These are phyloP conservation scores for Platichthys flesus DNA, from an alignment of 2,113 vertebrate genomes.

Conservation along the genomic window DNA sequence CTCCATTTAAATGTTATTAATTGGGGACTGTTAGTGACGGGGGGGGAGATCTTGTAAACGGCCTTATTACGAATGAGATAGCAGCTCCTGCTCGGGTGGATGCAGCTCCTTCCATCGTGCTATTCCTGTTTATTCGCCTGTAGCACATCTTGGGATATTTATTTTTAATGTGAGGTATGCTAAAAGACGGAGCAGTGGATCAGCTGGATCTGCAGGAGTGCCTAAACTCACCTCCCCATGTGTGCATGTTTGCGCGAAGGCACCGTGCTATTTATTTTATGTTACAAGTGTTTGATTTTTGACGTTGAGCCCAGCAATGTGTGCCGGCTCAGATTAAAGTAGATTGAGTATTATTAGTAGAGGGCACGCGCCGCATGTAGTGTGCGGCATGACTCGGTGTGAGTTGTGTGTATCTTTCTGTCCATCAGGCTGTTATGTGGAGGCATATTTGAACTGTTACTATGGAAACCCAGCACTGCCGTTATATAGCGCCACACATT, in stretches of 20 bases:
- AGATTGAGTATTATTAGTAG: constrained; percentile 40
- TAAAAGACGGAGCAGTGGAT: constrained; percentile 40
- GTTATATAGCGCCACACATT: constrained; percentile 70
- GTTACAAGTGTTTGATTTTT: constrained; percentile 43
- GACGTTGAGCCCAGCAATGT: background rate
- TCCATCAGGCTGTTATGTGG: constrained; percentile 69
- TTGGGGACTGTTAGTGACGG: constrained; percentile 25
- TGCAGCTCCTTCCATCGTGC: constrained; percentile 6
- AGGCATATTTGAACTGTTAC: constrained; percentile 84
- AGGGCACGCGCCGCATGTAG: constrained; percentile 28
- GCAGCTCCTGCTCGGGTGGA: constrained; percentile 20
- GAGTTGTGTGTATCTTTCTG: constrained; percentile 56
- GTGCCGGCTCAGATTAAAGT: constrained; percentile 46
- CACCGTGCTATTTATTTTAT: constrained; percentile 41
- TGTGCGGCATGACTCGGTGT: constrained; percentile 21
- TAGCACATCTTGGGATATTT: constrained; percentile 37
- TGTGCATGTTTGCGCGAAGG: constrained; percentile 12
- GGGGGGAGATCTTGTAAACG: background rate
- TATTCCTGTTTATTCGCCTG: constrained; percentile 55
- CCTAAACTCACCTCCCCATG: constrained; percentile 37
- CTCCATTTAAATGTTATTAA: constrained; percentile 55
- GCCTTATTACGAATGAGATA: constrained; percentile 50
- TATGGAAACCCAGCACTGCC: constrained; percentile 82
- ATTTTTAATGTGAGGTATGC: constrained; percentile 62
- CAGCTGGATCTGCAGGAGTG: constrained; percentile 46